phyloP scores from a whole-genome alignment of 2,113 vertebrate species.

The Morone saxatilis region DNA sequence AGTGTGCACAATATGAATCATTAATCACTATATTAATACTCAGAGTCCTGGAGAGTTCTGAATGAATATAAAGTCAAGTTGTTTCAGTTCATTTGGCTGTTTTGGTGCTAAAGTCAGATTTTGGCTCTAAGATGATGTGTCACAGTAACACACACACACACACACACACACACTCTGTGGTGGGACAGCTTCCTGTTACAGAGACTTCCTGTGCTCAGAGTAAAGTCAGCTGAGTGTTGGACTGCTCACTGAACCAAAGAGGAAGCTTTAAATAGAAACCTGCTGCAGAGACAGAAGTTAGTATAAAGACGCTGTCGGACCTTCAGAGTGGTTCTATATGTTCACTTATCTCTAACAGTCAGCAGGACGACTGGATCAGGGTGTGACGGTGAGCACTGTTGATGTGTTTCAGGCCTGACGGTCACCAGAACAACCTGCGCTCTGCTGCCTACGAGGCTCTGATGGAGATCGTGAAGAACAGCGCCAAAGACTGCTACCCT shows the following conservation, averaged over 20 bases:
- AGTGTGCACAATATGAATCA: too few relatives aligned
- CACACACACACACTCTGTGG: not conserved
- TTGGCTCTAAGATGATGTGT: not conserved
- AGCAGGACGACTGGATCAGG: too few relatives aligned
- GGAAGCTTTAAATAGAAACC: not conserved
- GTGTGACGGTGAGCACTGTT: too few relatives aligned
- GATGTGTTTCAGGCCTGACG: constrained; percentile 88
- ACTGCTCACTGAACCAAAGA: not conserved
- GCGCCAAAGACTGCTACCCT: constrained; percentile 98
- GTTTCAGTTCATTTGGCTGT: not conserved
- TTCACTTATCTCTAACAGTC: too few relatives aligned
- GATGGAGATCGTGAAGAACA: constrained; percentile 99
- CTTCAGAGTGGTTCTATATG: too few relatives aligned
- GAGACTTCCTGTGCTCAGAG: constrained; percentile 2
- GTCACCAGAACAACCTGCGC: constrained; percentile 98
- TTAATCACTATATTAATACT: too few relatives aligned
- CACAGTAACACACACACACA: too few relatives aligned
- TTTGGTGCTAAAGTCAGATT: not conserved
- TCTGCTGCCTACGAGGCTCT: constrained; percentile 97
- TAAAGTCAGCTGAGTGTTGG: not conserved
- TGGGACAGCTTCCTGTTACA: constrained; percentile 1
- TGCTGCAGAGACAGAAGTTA: too few relatives aligned
- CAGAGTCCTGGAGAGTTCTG: too few relatives aligned
- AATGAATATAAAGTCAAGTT: not conserved
- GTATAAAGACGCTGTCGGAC: not conserved